A percentile compares a stretch with the other conserved stretches of the same genome.
phyloP scores from a whole-genome alignment of 64 coral and sea anemone genomes.

The Pachyseris speciosa region DNA sequence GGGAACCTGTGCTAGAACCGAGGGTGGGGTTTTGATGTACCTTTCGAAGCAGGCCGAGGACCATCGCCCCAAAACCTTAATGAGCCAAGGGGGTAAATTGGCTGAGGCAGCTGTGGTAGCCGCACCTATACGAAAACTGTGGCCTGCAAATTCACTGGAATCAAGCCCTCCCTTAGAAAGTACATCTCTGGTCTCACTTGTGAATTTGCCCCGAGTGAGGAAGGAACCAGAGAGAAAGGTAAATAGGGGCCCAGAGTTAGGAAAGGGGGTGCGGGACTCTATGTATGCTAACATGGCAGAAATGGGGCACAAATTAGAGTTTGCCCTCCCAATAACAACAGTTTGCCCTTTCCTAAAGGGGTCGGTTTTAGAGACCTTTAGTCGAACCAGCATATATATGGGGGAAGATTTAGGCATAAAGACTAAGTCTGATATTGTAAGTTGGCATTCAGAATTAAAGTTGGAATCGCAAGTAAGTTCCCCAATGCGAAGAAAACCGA shows the following conservation, averaged over 20 bases:
- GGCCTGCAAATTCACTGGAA: constrained; percentile 30
- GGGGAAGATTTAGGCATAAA: not conserved
- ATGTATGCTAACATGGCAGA: constrained; percentile 28
- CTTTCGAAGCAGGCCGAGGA: constrained; percentile 52
- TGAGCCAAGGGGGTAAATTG: constrained; percentile 34
- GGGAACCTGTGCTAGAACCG: too few species aligned
- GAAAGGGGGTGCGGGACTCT: not conserved
- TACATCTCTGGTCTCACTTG: constrained; percentile 9
- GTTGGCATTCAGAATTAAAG: constrained; percentile 8
- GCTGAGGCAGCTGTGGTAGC: constrained; percentile 32
- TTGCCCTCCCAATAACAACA: constrained; percentile 36
- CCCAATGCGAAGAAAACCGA: constrained; percentile 32
- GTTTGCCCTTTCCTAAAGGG: constrained; percentile 30
- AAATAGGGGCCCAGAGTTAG: constrained; percentile 30
- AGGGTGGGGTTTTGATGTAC: too few species aligned
- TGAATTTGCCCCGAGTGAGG: constrained; percentile 20
- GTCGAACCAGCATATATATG: constrained; percentile 22
- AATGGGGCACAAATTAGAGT: constrained; percentile 41
- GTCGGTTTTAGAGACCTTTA: constrained; percentile 53
- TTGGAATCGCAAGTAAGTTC: constrained; percentile 24
- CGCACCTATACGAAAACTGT: constrained; percentile 51
- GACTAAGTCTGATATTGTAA: not conserved
- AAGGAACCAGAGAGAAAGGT: constrained; percentile 1
- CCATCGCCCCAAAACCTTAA: constrained; percentile 35
- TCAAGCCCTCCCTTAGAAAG: constrained; percentile 36